These are phyloP conservation scores for Drosophila micromelanica DNA, from an alignment of 1,140 invertebrate genomes.

Conservation along the genomic window DNA sequence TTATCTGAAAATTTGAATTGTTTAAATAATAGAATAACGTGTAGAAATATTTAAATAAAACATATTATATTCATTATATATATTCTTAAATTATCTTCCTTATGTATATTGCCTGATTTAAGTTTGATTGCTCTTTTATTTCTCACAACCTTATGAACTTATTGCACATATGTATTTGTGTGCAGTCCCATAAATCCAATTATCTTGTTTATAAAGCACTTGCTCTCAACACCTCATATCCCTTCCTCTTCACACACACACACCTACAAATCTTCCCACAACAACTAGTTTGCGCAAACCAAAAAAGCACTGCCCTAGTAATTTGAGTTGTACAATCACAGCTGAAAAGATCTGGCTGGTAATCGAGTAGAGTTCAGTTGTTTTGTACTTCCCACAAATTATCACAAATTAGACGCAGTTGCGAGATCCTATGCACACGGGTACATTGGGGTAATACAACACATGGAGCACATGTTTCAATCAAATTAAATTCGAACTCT, in stretches of 20 bases:
- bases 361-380: constrained; percentile 21
- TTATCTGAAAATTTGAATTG: too few species aligned
- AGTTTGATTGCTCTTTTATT: neutral
- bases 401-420: constrained; percentile 79
- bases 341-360: constrained; percentile 15
- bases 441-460: neutral
- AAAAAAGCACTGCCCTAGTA: constrained; percentile 34
- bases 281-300: neutral
- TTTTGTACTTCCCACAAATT: constrained; percentile 73
- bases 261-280: constrained; percentile 25
- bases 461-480: constrained; percentile 49
- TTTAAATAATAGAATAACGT: too few species aligned
- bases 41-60: too few species aligned
- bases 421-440: constrained; percentile 50
- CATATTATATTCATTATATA: too few species aligned
- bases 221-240: constrained; percentile 34
- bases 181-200: constrained; percentile 11
- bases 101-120: neutral
- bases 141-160: constrained; percentile 8
- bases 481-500: constrained; percentile 71
- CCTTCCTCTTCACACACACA: neutral
- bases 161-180: neutral
- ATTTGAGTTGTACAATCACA: constrained; percentile 36
- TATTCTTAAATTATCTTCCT: too few species aligned
- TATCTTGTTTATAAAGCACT: constrained; percentile 39